Base-by-base conservation (phyloP, 2,113 vertebrate genomes). In the Rhipidura dahli region DNA sequence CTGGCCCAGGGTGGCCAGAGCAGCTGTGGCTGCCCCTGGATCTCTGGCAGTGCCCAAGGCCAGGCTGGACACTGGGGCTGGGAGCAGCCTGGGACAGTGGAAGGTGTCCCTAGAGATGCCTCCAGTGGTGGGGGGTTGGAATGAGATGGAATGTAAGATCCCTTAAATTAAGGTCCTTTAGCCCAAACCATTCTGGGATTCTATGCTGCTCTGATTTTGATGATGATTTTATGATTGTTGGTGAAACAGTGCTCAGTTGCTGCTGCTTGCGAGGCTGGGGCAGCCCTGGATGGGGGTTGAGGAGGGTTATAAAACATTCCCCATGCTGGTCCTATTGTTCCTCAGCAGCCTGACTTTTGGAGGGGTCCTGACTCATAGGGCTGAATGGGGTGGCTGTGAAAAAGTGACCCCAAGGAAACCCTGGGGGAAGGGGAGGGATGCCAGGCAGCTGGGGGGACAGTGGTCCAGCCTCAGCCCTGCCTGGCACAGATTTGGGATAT, bases 281-380 rank as follows among this genome's bases (percentile, higher is more conserved):
- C 30, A 56, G 40, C 6, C 39, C 47, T 6, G 21, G 47, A 1
- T 19, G 27, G 30, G 37, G 60, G 47, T 16, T 30, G 35, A 61
- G 71, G 66, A 61, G 39, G 47, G 69, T 10, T 80, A n/a, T 54
- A 64, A 83, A 85, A 44, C 61, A 31, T 88, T 80, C 66, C 31
- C 61, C 0, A 1, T 18, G 35, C 5, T 0, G 21, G 10, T 10
- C 0, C 7, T 15, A 27, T 69, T 63, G 76, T 69, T 94, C 45
- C 54, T 92, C 63, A 19, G 75, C 73, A 51, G 92, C 66, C 61
- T 92, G 93, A 90, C 79, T 61, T 85, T 79, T 54, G 40, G 11
- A 45, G 42, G 75, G 49, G 70, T 81, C 47, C 28, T 1, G 5
- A 2, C 19, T 53, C 7, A 1, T 1, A 1, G 35, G n/a, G 19